Evolutionary conservation across 2,888 invertebrate species (phyloP), one percentile per base, ranked within the genome.

Genomic region (Cosmia trapezina): DNA sequence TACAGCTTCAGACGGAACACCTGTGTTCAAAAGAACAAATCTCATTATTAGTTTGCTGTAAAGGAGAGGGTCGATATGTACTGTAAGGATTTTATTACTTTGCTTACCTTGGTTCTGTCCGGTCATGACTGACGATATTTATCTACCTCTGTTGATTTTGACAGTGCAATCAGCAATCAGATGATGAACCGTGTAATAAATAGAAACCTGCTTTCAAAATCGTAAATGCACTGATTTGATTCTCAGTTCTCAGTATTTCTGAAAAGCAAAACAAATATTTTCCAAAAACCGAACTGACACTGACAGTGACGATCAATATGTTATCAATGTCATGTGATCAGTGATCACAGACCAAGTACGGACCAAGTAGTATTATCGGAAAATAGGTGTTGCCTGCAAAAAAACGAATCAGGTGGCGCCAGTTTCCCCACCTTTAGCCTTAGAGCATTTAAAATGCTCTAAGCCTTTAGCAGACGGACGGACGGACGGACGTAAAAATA

Each of bases 1-100:
- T 76, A 94, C 93, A 64, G 96, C 87, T 68, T 88, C 68, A 61
- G 89, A 83, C 57, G 81, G 83, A 49, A 65, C 45, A 57, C 53
- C 73, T 71, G 70, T 22, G 61, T 53, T 53, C 41, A 73, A 73
- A 81, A 66, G 17, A 65, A 65, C 2, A 69, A 22, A 57, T 28
- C 6, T 60, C 4, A 19, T 63, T 28, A 78, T 41, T 41, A 49
- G 5, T 53, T 28, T 53, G 14, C 4, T 49, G 2, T 14, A 59
- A 51, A 54, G 49, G 1, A 43, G n/a, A 43, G 22, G 17, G 19
- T 19, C 28, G 28, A 2, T 28, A 28, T 37, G 14, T 12, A 6
- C 19, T 37, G 14, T 12, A 6, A 14, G 19, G n/a, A 56, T 22
- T 76, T 19, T 22, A 47, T 12, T 33, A 19, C 19, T n/a, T n/a